A percentile compares a stretch with the other conserved stretches of the same genome.
phyloP scores from a whole-genome alignment of 2,888 invertebrate species.

The Aphodius granarius region DNA sequence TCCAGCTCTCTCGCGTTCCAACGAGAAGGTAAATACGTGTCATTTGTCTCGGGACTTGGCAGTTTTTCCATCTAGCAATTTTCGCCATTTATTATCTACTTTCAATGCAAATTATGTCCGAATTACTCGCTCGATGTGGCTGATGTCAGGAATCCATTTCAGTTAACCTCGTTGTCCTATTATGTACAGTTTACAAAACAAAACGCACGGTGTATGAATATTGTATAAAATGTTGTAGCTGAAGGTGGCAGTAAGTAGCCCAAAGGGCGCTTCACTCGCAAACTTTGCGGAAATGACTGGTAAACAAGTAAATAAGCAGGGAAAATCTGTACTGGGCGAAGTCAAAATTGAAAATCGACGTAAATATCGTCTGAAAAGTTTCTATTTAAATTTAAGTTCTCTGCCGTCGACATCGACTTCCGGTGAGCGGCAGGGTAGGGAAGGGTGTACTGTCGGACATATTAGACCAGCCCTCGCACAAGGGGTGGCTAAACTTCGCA shows the following conservation, averaged over 20 bases:
- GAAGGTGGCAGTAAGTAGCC: background rate
- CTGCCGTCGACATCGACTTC: background rate
- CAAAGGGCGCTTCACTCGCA: background rate
- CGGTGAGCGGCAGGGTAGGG: too few species aligned
- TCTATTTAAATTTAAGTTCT: background rate
- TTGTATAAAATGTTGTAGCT: background rate
- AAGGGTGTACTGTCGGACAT: background rate
- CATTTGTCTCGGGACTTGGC: background rate
- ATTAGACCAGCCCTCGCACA: background rate
- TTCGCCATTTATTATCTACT: too few species aligned
- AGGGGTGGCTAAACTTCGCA: background rate
- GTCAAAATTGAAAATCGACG: background rate
- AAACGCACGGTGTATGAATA: background rate
- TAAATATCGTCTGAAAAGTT: background rate
- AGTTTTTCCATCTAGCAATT: background rate
- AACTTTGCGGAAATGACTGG: background rate
- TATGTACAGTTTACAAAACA: background rate
- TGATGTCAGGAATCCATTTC: background rate
- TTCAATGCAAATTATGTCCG: too few species aligned
- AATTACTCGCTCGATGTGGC: background rate
- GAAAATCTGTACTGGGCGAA: background rate
- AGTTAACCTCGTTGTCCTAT: background rate
- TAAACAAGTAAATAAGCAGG: background rate
- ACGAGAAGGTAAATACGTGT: background rate
- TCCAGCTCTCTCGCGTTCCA: background rate